A percentile compares a stretch with the other conserved stretches of the same genome.
Conservation (phyloP, 2,888 invertebrate species). For the Pyrgus malvae region DNA sequence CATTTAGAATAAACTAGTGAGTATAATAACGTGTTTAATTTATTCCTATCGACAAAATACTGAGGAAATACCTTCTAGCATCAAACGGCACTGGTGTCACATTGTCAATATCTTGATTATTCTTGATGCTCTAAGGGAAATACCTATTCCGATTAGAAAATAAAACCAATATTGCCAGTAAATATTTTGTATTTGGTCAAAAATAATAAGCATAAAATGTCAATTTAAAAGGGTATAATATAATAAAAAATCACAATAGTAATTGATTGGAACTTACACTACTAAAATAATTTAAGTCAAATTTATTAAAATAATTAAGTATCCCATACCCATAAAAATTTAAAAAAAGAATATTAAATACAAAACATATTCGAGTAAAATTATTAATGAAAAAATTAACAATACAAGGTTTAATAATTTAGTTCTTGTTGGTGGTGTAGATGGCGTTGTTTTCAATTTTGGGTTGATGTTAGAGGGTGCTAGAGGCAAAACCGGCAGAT, state of each 20-base stretch:
- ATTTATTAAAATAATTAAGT: conserved; percentile 17
- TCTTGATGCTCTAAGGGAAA: too few species aligned
- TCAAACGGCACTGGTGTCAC: too few species aligned
- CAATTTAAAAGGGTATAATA: background rate
- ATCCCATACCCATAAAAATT: conserved; percentile 21
- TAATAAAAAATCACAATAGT: conserved; percentile 10
- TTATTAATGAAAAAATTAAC: background rate
- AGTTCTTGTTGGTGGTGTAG: background rate
- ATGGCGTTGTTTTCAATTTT: background rate
- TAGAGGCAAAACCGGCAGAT: conserved; percentile 89
- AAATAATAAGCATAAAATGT: conserved; percentile 10
- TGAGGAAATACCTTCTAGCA: too few species aligned
- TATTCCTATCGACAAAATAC: too few species aligned
- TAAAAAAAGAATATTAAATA: conserved; percentile 31
- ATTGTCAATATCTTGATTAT: too few species aligned
- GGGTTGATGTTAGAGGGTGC: conserved; percentile 35
- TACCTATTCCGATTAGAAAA: too few species aligned
- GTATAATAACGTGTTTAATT: conserved; percentile 37
- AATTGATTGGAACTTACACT: too few species aligned
- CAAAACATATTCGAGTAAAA: conserved; percentile 39
- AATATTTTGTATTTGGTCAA: conserved; percentile 15
- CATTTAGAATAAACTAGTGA: conserved; percentile 54
- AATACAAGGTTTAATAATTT: background rate
- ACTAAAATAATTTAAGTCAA: conserved; percentile 22
- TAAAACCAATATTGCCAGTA: conserved; percentile 2